Evolutionary conservation across 2,797 vertebrate genomes (phyloP), one percentile per base, ranked within the genome.

Genomic region (Melanotaenia parkinsoni): DNA sequence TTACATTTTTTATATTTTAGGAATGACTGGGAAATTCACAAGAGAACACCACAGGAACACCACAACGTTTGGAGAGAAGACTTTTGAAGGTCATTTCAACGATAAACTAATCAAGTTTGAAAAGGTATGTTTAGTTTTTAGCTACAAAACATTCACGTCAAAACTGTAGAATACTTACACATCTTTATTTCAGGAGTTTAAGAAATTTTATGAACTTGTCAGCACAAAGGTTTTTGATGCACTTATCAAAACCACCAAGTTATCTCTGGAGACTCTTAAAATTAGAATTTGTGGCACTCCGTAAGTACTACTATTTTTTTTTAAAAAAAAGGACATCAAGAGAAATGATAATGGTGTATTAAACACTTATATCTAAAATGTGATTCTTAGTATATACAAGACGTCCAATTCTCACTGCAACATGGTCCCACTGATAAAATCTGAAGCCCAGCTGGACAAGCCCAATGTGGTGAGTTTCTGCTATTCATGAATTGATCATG

Each of bases 191-290:
- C 63, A 96, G 95, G 92, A 95, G 72, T 92, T 92, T 84, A 94
- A 92, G 84, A 95, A 95, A 24, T 76, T 96, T 30, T 72, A 89
- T 65, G 89, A 92, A 22, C 91, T 88, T 89, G 94, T 95, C 76
- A 95, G 91, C 76, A 82, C 88, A 67, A 94, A 93, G 61, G 79
- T 96, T 61, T 80, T 94, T 13, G 87, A 95, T 60, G 94, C 95
- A 71, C 89, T 97, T 50, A 90, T 95, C 78, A 95, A 92, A 90
- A 85, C 95, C 16, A 95, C 94, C 9, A 87, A 76, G 1, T 68
- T 94, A 53, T 95, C 96, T 77, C 80, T 97, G 86, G 91, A 95
- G 60, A 91, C 84, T 33, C 82, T 97, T 81, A 95, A 91, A 89
- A 94, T 64, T 80, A 95, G 95, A 91, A 88, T 96, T 80, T 91